Conservation (phyloP, 2,888 invertebrate species). For the Clanis bilineata region DNA sequence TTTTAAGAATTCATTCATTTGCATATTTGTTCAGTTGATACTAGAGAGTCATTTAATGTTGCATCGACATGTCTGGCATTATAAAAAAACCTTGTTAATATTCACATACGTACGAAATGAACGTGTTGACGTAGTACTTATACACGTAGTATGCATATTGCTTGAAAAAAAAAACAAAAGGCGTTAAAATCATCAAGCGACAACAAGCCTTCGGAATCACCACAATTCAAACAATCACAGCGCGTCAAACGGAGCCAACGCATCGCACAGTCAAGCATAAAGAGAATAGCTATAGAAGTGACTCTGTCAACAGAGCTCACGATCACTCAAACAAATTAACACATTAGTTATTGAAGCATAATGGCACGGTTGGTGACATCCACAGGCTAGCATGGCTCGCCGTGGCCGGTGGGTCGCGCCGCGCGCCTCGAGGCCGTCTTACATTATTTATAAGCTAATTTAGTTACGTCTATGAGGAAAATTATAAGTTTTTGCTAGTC, state of each 20-base stretch:
- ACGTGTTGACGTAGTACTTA: no score
- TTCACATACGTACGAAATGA: neutral
- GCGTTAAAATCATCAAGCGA: neutral
- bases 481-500: conserved; percentile 46
- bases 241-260: neutral
- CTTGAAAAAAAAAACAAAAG: neutral
- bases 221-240: neutral
- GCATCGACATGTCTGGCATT: neutral
- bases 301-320: neutral
- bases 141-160: neutral
- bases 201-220: neutral
- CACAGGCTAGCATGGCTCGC: neutral
- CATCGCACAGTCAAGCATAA: neutral
- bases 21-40: neutral
- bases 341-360: neutral
- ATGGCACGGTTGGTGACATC: neutral
- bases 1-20: conserved; percentile 8
- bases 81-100: neutral
- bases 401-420: neutral
- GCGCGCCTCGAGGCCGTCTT: neutral
- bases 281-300: neutral
- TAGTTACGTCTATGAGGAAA: neutral
- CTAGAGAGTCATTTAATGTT: neutral
- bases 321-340: neutral
- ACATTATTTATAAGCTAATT: neutral